phyloP scores from a whole-genome alignment of 2,113 vertebrate genomes.

The Myxocyprinus asiaticus region DNA sequence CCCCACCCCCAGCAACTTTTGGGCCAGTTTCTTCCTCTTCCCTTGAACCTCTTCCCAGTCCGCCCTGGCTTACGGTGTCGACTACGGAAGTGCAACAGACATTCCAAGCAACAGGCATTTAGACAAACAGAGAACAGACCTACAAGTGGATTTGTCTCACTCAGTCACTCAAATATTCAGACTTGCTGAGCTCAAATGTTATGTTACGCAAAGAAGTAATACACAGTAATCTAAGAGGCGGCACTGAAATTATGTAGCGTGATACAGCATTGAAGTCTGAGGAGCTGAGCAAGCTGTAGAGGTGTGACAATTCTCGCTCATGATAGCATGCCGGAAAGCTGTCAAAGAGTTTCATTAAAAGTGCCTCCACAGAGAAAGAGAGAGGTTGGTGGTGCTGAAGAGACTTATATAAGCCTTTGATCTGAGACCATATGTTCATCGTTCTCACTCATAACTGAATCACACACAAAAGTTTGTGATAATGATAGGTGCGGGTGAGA shows the following conservation, averaged over 20 bases:
- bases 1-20: no score
- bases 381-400: not conserved
- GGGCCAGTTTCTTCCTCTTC: no score
- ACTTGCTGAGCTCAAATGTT: no score
- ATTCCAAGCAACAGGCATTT: no score
- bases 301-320: not conserved
- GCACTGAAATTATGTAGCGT: not conserved
- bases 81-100: no score
- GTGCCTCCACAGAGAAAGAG: not conserved
- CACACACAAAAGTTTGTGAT: not conserved
- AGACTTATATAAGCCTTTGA: constrained; percentile 14
- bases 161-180: no score
- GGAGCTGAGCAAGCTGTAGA: not conserved
- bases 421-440: not conserved
- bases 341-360: not conserved
- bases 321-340: not conserved
- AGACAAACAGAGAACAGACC: no score
- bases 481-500: no score
- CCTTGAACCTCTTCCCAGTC: no score
- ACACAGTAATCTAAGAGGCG: not conserved
- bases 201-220: no score
- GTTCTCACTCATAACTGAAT: not conserved
- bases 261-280: not conserved
- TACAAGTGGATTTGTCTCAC: no score
- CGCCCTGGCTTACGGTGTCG: no score